Base-by-base conservation (phyloP, 30 jellyfish, hydroid and myxozoan genomes). In the Turritopsis dohrnii region DNA sequence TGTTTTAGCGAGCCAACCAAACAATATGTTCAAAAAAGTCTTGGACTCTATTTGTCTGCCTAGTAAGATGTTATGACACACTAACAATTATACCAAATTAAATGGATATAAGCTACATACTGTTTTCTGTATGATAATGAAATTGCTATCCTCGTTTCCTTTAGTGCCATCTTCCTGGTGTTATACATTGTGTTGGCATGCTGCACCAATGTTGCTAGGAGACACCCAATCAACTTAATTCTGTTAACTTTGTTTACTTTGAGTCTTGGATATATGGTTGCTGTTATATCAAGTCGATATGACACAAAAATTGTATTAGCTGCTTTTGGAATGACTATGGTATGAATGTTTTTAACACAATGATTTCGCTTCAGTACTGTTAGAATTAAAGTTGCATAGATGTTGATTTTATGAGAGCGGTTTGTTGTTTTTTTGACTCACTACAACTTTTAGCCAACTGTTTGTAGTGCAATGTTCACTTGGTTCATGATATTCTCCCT, bases 251-350 rank as follows among this genome's bases (percentile, higher is more conserved):
- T 84, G 19, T 69, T 82, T 88, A 89, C 96, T 0, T 1, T 89
- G 66, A 89, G 93, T 53, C 71, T 89, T 86, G 84, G 88, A 7
- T 89, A 84, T 83, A 81, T 89, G 92, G 94, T 89, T 24, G 96
- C 90, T 26, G 96, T 87, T n/a, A 89, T 89, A 65, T 29, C 31
- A 29, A 91, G 97, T 66, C 83, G 87, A 76, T 96, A 91, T 60
- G 94, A 91, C 74, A 91, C 97, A 20, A 74, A 83, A 29, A 91
- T 91, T 75, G 97, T 91, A 27, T 89, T 91, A 18, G 69, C 84
- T 88, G 89, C 79, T 4, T 91, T 91, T 83, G 97, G 94, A 29
- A 83, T 87, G 76, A 91, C 97, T 9, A 74, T 83, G 54, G 97
- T 91, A 26, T 71, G 97, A 83, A 76, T n/a, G 20, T 80, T 29